phyloP scores from a whole-genome alignment of 1,140 invertebrate species.

The Hyposmocoma kahamanoa region DNA sequence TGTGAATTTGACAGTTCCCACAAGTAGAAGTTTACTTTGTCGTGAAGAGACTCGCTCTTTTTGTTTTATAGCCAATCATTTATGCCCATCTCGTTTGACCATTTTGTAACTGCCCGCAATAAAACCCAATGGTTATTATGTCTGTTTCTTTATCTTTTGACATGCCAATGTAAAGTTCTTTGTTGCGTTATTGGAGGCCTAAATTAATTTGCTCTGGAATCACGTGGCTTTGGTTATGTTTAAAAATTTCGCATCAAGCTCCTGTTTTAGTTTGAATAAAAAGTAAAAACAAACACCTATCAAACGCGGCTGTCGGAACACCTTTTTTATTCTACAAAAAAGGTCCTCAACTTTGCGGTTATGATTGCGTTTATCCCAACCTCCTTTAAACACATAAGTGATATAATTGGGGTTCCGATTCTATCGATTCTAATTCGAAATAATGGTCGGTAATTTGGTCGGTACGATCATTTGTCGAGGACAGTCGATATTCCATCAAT shows the following conservation, averaged over 20 bases:
- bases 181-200: conserved; percentile 25
- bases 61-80: conserved; percentile 56
- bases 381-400: conserved; percentile 72
- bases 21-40: too few relatives aligned
- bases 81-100: conserved; percentile 43
- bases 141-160: conserved; percentile 43
- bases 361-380: conserved; percentile 59
- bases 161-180: conserved; percentile 31
- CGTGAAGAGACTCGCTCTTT: conserved; percentile 37
- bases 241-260: conserved; percentile 2
- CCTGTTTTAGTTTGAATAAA: conserved; percentile 4
- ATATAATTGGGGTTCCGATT: conserved; percentile 69
- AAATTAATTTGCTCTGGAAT: conserved; percentile 9
- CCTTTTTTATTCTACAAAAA: conserved; percentile 22
- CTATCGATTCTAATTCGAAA: conserved; percentile 70
- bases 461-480: conserved; percentile 61
- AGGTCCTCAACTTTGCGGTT: conserved; percentile 45
- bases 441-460: conserved; percentile 69
- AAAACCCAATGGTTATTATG: conserved; percentile 59
- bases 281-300: conserved; percentile 21
- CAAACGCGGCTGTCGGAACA: neutral
- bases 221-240: neutral
- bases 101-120: conserved; percentile 56
- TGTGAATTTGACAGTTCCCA: too few relatives aligned
- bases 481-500: conserved; percentile 70